Evolutionary conservation across 1,140 invertebrate species (phyloP).

Genomic region (Achatina immaculata): DNA sequence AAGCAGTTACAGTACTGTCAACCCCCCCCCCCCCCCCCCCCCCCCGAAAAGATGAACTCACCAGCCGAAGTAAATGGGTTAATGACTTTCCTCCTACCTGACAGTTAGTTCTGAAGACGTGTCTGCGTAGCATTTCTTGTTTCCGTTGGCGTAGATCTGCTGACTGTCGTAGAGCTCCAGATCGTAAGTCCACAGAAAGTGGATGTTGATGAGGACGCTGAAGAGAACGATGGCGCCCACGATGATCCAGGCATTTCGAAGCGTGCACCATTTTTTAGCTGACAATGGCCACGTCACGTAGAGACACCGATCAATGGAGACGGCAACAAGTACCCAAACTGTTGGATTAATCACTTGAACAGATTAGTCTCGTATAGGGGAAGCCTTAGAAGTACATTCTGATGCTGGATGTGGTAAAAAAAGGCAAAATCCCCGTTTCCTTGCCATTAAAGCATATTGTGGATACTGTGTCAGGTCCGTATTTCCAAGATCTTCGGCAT

Average conservation of each 20-base stretch:
- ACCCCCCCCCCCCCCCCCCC: too few relatives aligned
- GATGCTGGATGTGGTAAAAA: too few relatives aligned
- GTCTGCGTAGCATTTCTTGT: constrained; percentile 16
- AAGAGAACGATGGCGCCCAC: constrained; percentile 12
- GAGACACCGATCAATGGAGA: constrained; percentile 57
- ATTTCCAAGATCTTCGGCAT: too few relatives aligned
- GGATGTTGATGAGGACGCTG: constrained; percentile 48
- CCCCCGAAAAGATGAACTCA: too few relatives aligned
- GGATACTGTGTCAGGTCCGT: too few relatives aligned
- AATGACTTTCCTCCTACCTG: not conserved
- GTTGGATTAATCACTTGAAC: too few relatives aligned
- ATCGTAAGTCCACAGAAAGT: constrained; percentile 57
- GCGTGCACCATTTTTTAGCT: constrained; percentile 48
- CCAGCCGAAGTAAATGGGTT: too few relatives aligned
- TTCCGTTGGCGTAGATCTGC: constrained; percentile 25
- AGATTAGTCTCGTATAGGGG: too few relatives aligned
- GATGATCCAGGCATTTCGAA: constrained; percentile 33
- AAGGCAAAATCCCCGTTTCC: too few relatives aligned
- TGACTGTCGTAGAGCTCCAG: constrained; percentile 37
- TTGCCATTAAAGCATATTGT: too few relatives aligned
- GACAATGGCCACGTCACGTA: constrained; percentile 51
- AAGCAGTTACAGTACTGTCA: too few relatives aligned
- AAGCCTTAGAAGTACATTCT: too few relatives aligned
- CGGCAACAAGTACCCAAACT: constrained; percentile 56
- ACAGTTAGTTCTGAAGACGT: not conserved